A percentile compares a stretch with the other conserved stretches of the same genome.
Conservation (phyloP, 1,140 invertebrate genomes). For the Anastrepha ludens region DNA sequence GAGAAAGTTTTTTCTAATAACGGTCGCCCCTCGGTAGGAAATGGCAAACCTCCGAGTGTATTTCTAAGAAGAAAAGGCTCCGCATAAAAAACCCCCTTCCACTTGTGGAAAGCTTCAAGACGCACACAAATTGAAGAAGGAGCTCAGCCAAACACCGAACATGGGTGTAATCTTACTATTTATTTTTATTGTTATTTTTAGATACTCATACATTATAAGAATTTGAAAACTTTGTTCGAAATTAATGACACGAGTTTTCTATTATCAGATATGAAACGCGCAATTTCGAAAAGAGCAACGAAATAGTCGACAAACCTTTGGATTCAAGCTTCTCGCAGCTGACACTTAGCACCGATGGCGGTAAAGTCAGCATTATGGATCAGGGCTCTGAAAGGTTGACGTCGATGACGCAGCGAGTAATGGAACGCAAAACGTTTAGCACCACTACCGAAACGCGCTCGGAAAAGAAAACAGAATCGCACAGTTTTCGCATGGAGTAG, state of each 20-base stretch:
- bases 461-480: conserved; percentile 74
- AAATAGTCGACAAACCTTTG: conserved; percentile 63
- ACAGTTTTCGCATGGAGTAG: conserved; percentile 73
- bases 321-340: conserved; percentile 71
- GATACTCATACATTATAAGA: too few species aligned
- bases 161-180: too few species aligned
- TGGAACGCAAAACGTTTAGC: conserved; percentile 77
- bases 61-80: too few species aligned
- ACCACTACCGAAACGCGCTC: conserved; percentile 76
- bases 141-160: too few species aligned
- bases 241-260: not conserved
- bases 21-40: too few species aligned
- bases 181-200: too few species aligned
- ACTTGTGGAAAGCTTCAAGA: too few species aligned
- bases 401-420: conserved; percentile 76
- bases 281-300: conserved; percentile 69
- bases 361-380: conserved; percentile 70
- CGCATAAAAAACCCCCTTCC: too few species aligned
- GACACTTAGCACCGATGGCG: conserved; percentile 70
- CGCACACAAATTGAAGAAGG: too few species aligned
- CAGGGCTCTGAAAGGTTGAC: conserved; percentile 68
- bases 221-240: not conserved
- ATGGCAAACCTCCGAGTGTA: too few species aligned
- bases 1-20: too few species aligned
- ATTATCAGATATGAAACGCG: conserved; percentile 70